Percentiles rank a stretch among this genome's conserved stretches.
phyloP scores from a whole-genome alignment of 2,888 invertebrate genomes.

The Odontothrips loti region DNA sequence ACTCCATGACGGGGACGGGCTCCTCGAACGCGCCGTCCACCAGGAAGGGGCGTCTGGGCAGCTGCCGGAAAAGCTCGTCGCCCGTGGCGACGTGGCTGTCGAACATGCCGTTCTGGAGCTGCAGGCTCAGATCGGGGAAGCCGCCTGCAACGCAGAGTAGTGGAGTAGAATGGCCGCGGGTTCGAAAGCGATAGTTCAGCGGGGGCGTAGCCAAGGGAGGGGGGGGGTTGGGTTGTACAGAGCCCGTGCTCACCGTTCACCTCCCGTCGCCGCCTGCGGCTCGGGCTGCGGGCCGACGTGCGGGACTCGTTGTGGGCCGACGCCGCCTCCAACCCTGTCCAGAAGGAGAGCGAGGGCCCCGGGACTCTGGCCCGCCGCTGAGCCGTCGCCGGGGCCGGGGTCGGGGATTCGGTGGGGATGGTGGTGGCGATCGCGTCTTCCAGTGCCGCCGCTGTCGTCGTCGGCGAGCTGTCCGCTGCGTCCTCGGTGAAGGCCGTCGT shows the following conservation, averaged over 20 bases:
- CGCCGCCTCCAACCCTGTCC: conserved; percentile 29
- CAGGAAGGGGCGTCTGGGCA: conserved; percentile 44
- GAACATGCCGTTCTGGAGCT: conserved; percentile 38
- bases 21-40: conserved; percentile 46
- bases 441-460: conserved; percentile 29
- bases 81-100: conserved; percentile 35
- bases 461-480: conserved; percentile 27
- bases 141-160: background rate
- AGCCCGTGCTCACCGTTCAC: background rate
- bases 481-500: background rate
- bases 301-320: background rate
- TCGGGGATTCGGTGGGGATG: background rate
- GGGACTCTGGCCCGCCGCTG: background rate
- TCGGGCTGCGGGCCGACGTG: background rate
- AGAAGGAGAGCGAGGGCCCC: conserved; percentile 20
- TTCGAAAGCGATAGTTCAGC: background rate
- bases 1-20: conserved; percentile 55
- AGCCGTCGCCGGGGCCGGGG: background rate
- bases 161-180: background rate
- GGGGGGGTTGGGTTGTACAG: background rate
- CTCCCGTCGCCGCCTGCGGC: background rate
- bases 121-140: conserved; percentile 36
- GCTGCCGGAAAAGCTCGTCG: conserved; percentile 33
- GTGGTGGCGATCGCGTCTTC: conserved; percentile 31
- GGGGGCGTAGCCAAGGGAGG: background rate